Conservation (phyloP, 2,113 vertebrate species). For the Anoplopoma fimbria region DNA sequence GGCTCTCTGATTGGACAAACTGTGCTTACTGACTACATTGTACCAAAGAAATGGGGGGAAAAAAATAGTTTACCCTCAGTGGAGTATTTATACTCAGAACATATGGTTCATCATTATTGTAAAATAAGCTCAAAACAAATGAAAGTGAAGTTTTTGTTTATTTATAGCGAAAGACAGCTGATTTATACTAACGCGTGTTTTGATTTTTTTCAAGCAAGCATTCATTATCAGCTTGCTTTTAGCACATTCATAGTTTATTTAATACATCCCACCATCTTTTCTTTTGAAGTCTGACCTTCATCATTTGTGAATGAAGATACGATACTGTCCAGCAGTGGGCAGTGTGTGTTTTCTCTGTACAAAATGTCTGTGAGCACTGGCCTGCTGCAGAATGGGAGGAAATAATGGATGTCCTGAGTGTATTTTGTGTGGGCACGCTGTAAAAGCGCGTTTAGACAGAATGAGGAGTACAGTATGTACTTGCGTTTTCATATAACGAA, state of each 20-base stretch:
- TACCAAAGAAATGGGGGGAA: not conserved
- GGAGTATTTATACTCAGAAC: not conserved
- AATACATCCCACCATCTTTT: constrained; percentile 20
- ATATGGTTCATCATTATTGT: not conserved
- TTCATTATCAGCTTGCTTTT: not conserved
- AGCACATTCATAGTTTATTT: constrained; percentile 5
- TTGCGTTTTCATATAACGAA: not conserved
- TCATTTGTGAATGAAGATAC: constrained; percentile 57
- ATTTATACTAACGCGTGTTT: constrained; percentile 1
- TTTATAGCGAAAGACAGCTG: not conserved
- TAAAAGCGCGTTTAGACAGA: not conserved
- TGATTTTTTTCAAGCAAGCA: not conserved
- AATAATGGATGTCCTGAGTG: constrained; percentile 35
- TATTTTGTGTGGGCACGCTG: constrained; percentile 42
- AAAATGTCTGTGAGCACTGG: constrained; percentile 34
- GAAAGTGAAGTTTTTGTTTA: constrained; percentile 15
- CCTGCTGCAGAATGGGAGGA: constrained; percentile 61
- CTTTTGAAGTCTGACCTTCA: constrained; percentile 76
- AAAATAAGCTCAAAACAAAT: not conserved
- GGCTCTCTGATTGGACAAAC: constrained; percentile 42
- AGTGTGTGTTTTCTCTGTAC: constrained; percentile 67
- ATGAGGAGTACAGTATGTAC: constrained; percentile 37
- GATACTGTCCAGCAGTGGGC: constrained; percentile 79
- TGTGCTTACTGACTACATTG: not conserved
- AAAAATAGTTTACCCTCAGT: not conserved